Base-by-base conservation (phyloP, 2,888 invertebrate genomes). In the Theodoxus fluviatilis region DNA sequence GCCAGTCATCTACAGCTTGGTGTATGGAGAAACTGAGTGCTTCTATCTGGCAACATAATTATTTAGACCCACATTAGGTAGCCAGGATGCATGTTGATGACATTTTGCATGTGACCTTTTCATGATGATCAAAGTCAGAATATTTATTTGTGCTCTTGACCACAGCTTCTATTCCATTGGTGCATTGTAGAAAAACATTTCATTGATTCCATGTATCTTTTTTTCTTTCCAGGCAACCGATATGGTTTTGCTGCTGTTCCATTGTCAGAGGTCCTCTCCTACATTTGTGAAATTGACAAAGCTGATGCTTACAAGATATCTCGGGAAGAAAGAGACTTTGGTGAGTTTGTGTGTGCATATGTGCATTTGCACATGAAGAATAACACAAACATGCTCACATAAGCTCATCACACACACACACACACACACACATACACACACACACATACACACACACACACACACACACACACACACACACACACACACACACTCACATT, bases 231-330 rank as follows among this genome's bases (percentile, higher is more conserved):
- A 73, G 78, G 72, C 28, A 65, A 67, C 33, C 67, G 71, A 33
- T 79, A 74, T 63, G 72, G 73, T 4, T 76, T 75, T 72, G 55
- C 40, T 4, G 37, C 71, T 15, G 72, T 67, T 25, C 35, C 59
- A 22, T 18, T 38, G 15, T 49, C 40, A 6, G 33, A 49, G 4
- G 9, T 31, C 3, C 67, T 71, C n/a, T 72, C 73, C 0, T 81
- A 73, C 68, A 78, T 80, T 43, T 82, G 82, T 78, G 81, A 81
- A 71, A 81, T 80, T 31, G 72, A 73, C 37, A 68, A 74, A 15
- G 69, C 71, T 57, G 80, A 82, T 38, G 78, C 75, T 18, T 82
- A 78, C 71, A 77, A 78, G 28, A 80, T 82, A 22, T 71, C 74
- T 22, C 75, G 78, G 33, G 71, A 78, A 22, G 37, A 67, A 31